Evolutionary conservation across 2,888 invertebrate genomes (phyloP).

Genomic region (Cheilosia urbana): DNA sequence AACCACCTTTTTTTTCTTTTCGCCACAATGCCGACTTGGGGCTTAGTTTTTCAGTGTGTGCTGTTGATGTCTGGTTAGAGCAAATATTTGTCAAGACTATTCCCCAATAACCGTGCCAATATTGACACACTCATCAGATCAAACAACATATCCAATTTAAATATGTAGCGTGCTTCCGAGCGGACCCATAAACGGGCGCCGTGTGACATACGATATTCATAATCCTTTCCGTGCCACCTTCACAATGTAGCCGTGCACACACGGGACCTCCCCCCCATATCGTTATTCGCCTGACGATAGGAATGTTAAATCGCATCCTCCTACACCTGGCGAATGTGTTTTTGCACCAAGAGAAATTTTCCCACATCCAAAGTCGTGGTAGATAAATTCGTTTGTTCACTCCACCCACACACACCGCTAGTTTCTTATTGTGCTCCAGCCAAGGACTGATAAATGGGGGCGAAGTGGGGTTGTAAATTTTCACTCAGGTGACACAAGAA

Average conservation of each 20-base stretch:
- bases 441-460: conserved; percentile 45
- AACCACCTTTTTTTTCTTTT: conserved; percentile 17
- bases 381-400: conserved; percentile 37
- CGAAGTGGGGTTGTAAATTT: conserved; percentile 39
- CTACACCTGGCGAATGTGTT: conserved; percentile 49
- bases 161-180: conserved; percentile 67
- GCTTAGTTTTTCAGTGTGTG: conserved; percentile 56
- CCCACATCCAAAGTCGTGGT: conserved; percentile 19
- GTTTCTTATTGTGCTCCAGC: conserved; percentile 39
- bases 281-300: conserved; percentile 5
- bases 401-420: conserved; percentile 14
- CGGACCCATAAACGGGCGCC: conserved; percentile 28
- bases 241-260: conserved; percentile 4
- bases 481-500: conserved; percentile 47
- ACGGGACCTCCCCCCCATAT: background rate
- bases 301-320: conserved; percentile 47
- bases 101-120: conserved; percentile 77
- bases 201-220: conserved; percentile 60
- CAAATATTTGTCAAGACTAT: conserved; percentile 75
- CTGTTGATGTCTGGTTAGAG: conserved; percentile 58
- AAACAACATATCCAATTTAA: conserved; percentile 78
- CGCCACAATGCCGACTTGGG: conserved; percentile 23
- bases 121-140: conserved; percentile 77
- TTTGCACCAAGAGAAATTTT: conserved; percentile 34
- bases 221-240: conserved; percentile 43